Evolutionary conservation across 2,113 vertebrate species (phyloP), one percentile per base, ranked within the genome.

Genomic region (Ovis canadensis): DNA sequence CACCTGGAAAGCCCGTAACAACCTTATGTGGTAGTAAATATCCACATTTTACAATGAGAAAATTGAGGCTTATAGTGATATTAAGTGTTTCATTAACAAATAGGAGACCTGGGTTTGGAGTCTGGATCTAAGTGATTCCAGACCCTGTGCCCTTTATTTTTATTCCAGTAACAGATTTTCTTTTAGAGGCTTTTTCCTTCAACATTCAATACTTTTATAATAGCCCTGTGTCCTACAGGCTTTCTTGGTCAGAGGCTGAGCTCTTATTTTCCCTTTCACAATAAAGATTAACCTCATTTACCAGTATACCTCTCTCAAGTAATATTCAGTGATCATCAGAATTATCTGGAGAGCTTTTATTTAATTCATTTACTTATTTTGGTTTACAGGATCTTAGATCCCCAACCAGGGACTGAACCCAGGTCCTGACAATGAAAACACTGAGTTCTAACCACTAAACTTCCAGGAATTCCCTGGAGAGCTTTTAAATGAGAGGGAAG

Each of bases 221-320:
- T 27, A 88, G 64, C 25, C 94, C 48, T 94, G 43, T 57, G 82
- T 77, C 81, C 90, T 71, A 77, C 50, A 80, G 85, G 64, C 33
- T 94, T 94, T 74, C 83, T 86, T 92, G 67, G 54, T 89, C 31
- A 82, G 81, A 92, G 33, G 36, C 59, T 94, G 59, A 96, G 64
- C 59, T 91, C 92, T 95, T 95, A 91, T 94, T 95, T 96, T 88
- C 40, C 67, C 36, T 94, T 17, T 85, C 90, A 97, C 82, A 80
- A 59, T 97, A 59, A 90, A 88, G 82, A 97, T 95, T 94, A 96
- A 97, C 82, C 85, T 21, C 57, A 91, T 89, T 95, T 57, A 62
- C 52, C 52, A 78, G 27, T 23, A 43, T 64, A 88, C 2, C 74
- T 90, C 57, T 94, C 54, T 91, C 78, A 64, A 77, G 33, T 62